phyloP scores from a whole-genome alignment of 2,888 invertebrate genomes.

The Thysanoteuthis rhombus region DNA sequence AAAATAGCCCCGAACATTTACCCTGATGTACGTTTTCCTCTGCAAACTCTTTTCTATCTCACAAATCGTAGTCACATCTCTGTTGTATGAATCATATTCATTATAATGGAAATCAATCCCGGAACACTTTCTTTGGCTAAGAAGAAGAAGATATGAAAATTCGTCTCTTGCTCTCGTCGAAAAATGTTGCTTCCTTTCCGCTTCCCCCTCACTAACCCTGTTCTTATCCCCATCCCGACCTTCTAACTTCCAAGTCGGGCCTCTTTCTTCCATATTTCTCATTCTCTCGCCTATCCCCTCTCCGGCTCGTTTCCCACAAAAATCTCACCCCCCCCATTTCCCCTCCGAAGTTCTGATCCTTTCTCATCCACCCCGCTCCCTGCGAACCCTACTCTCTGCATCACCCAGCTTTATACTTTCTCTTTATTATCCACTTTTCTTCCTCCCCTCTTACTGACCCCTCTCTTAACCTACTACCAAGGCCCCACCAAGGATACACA shows the following conservation, averaged over 20 bases:
- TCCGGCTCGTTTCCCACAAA: not conserved
- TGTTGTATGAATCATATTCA: slow-evolving; percentile 12
- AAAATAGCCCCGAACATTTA: slow-evolving; percentile 12
- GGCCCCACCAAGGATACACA: not conserved
- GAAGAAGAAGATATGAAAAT: not conserved
- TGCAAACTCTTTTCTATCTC: not conserved
- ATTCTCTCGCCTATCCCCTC: not conserved
- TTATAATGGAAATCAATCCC: slow-evolving; percentile 12
- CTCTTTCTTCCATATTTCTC: not conserved
- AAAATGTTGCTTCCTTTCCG: not conserved
- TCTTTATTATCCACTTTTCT: not conserved
- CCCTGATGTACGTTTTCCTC: not conserved
- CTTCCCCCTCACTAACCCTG: not conserved
- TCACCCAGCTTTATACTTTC: not conserved
- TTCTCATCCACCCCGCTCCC: not conserved
- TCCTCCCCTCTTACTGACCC: too few relatives aligned
- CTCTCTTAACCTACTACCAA: too few relatives aligned
- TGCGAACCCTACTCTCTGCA: not conserved
- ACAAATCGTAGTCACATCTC: not conserved
- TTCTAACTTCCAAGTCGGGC: not conserved
- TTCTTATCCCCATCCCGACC: not conserved
- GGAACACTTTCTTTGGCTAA: not conserved
- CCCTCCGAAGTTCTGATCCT: not conserved
- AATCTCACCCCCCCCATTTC: not conserved
- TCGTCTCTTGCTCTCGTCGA: not conserved